Base-by-base conservation (phyloP, 2,888 invertebrate genomes). In the Copidosoma aretas region DNA sequence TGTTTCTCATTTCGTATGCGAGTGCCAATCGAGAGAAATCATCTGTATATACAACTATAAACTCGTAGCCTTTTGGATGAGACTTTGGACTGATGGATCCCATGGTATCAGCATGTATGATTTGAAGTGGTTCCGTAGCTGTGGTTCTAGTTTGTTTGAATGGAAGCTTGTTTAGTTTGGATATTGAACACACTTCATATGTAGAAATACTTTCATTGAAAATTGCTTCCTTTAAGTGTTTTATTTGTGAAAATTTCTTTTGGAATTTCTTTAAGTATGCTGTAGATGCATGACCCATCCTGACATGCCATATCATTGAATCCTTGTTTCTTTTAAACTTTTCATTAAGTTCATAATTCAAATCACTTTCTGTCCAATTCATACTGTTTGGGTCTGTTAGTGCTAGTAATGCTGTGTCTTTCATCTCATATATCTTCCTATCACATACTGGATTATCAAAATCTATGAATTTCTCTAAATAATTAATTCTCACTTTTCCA, bases 231-330 rank as follows among this genome's bases (percentile, higher is more conserved):
- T 71, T 62, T 21, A 73, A 56, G 1, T 68, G 64, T 66, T 68
- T 68, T 17, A 68, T 73, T n/a, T 70, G 15, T 21, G 62, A 51
- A 59, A 61, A 71, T 12, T 60, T 15, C 19, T 58, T 65, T 63
- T 70, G 53, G 12, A 72, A 22, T 22, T 56, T 52, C 22, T 63
- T 65, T 14, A 72, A 64, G 51, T 69, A 70, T 0, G 32, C 5
- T 39, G 74, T 10, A 0, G 74, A 76, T 5, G 73, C 72, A 61
- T 76, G 74, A 15, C 76, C 75, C 24, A 77, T 39, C 39, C 74
- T 70, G 12, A 74, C 67, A 53, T 77, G 77, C 77, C 75, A 78
- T 46, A 77, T 21, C 65, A 75, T 67, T 22, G 71, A 74, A 49
- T 53, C 24, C 46, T 39, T 49, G 49, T 39, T 51, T 53, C 10